Base-by-base conservation (phyloP, 1,140 invertebrate genomes). In the Zelostemma sp. region DNA sequence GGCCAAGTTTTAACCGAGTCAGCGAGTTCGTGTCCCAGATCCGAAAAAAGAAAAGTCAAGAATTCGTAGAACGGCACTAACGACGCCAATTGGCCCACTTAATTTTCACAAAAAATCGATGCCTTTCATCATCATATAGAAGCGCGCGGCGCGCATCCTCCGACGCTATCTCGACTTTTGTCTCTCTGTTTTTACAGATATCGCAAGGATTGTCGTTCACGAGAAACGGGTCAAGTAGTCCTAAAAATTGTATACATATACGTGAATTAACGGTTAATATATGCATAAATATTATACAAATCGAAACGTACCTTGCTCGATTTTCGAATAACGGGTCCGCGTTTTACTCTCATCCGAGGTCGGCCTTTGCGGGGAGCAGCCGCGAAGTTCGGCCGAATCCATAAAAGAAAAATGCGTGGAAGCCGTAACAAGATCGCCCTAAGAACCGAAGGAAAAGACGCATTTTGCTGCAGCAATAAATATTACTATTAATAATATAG, bases 401-500 rank as follows among this genome's bases (percentile, higher is more conserved):
- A 8, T 12, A 25, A 9, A 31, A 19, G 28, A 53, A 40, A 9
- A 14, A 41, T 57, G 17, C 15, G 1, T 17, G 25, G 18, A 12
- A 21, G 45, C 33, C 33, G 11, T 35, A 50, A 50, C 28, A 43
- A 59, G 54, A 59, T 69, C 56, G 66, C 59, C 66, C 59, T 64
- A 61, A 73, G 66, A 63, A 67, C 63, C 66, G 63, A 64, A 67
- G 51, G 58, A 58, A 60, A 59, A 69, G 57, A 66, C 61, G 65
- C 68, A 81, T 77, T 73, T 76, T 74, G 76, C 74, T 78, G 74
- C 80, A 83, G 81, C 80, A 83, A 83, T 83, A 81, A 77, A 82
- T 81, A 82, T 68, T 73, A 77, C 1, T 78, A 79, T 74, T 75
- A 53, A 73, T 25, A n/a, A n/a, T 55, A 73, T 80, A 81, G 67